These are phyloP conservation scores for Drosophila longiperda DNA, from an alignment of 2,888 invertebrate genomes.

Conservation along the genomic window DNA sequence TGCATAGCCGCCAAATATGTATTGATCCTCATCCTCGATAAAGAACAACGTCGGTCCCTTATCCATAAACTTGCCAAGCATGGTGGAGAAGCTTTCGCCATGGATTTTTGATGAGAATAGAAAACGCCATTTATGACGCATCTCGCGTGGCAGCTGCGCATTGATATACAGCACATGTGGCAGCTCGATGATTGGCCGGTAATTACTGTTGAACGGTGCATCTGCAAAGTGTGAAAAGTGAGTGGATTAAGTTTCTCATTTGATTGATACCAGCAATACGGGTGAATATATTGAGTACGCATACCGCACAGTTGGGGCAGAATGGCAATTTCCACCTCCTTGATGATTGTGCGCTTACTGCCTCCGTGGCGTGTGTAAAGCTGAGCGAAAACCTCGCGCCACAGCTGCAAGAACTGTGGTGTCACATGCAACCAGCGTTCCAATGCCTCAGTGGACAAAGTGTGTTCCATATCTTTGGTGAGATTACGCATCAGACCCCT, in stretches of 20 bases:
- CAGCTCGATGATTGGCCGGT: slow-evolving; percentile 90
- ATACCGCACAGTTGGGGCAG: slow-evolving; percentile 67
- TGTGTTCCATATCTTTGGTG: slow-evolving; percentile 76
- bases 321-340: slow-evolving; percentile 64
- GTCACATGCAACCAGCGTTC: slow-evolving; percentile 85
- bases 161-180: slow-evolving; percentile 93
- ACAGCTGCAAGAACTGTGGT: slow-evolving; percentile 86
- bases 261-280: slow-evolving; percentile 6
- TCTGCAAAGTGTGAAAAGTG: slow-evolving; percentile 84
- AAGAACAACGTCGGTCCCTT: slow-evolving; percentile 94
- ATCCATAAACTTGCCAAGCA: slow-evolving; percentile 90
- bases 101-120: slow-evolving; percentile 94
- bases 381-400: slow-evolving; percentile 86
- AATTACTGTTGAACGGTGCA: slow-evolving; percentile 90
- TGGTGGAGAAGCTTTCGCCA: slow-evolving; percentile 95
- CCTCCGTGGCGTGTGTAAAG: slow-evolving; percentile 84
- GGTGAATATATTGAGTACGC: not conserved
- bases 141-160: slow-evolving; percentile 90
- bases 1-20: slow-evolving; percentile 96
- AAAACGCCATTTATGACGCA: slow-evolving; percentile 93
- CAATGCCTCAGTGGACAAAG: slow-evolving; percentile 72
- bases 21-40: slow-evolving; percentile 92
- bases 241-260: slow-evolving; percentile 10
- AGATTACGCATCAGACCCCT: slow-evolving; percentile 86
- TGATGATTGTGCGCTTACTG: slow-evolving; percentile 59